phyloP scores from a whole-genome alignment of 1,140 invertebrate genomes.

The Littorina saxatilis region DNA sequence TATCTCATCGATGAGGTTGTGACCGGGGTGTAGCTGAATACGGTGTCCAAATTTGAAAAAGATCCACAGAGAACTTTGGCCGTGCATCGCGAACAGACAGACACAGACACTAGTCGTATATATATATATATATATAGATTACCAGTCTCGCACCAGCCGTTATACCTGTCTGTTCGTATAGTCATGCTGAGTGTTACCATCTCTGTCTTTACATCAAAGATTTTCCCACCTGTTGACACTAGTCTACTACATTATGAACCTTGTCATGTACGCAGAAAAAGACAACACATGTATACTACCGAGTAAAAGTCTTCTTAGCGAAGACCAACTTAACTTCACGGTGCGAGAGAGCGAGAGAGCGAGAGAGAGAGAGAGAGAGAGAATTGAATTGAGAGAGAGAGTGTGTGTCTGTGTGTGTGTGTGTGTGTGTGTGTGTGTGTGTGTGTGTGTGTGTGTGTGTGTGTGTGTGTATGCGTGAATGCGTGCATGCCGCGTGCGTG shows the following conservation, averaged over 20 bases:
- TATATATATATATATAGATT: no score
- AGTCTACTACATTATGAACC: background rate
- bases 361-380: background rate
- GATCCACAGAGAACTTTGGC: no score
- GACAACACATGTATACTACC: background rate
- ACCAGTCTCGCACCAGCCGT: no score
- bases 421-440: conserved; percentile 6
- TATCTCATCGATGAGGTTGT: no score
- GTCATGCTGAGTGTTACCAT: no score
- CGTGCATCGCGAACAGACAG: no score
- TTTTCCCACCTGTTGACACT: background rate
- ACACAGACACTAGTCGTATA: no score
- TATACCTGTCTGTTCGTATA: no score
- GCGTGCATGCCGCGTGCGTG: no score
- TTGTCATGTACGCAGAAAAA: background rate
- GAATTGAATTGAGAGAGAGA: background rate
- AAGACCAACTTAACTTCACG: background rate
- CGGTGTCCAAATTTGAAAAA: no score
- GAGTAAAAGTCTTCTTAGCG: background rate
- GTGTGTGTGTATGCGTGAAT: conserved; percentile 18
- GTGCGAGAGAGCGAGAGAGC: no score
- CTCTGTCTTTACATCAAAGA: background rate
- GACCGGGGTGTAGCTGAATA: no score
- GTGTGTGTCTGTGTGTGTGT: background rate
- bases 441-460: conserved; percentile 19